Conservation (phyloP, 2,113 vertebrate species). For the Numenius arquata region DNA sequence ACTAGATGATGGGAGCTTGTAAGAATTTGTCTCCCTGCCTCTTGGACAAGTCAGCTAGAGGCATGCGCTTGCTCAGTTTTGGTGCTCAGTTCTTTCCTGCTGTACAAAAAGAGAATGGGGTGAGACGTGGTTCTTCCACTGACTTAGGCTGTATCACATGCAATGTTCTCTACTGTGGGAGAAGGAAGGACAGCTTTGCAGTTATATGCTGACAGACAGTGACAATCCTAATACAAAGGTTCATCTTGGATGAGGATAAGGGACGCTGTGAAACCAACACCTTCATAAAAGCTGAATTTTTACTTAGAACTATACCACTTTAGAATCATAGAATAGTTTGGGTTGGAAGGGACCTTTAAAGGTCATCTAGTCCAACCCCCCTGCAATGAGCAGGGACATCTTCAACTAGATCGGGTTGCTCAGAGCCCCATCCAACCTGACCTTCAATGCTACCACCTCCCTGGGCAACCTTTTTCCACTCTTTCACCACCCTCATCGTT, state of each 20-base stretch:
- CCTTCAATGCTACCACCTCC: not conserved
- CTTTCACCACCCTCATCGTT: not conserved
- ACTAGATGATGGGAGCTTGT: not conserved
- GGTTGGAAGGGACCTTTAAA: not conserved
- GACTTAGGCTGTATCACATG: not conserved
- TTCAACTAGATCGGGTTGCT: not conserved
- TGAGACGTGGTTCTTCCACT: not conserved
- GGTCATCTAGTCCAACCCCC: not conserved
- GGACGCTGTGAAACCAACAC: not conserved
- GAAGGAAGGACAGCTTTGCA: not conserved
- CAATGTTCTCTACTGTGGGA: fast-evolving
- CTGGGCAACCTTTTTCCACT: not conserved
- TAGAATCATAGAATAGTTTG: not conserved
- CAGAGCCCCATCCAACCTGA: not conserved
- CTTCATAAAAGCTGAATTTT: not conserved
- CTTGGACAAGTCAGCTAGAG: not conserved
- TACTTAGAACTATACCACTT: not conserved
- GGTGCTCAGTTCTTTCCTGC: not conserved
- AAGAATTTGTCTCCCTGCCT: not conserved
- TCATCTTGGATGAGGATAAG: not conserved
- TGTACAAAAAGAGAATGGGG: not conserved
- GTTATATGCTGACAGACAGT: not conserved
- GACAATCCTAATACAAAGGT: not conserved
- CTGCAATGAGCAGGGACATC: not conserved
- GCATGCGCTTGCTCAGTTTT: not conserved